Evolutionary conservation across 2,797 vertebrate genomes (phyloP), one percentile per base, ranked within the genome.

Genomic region (Gouania willdenowi): DNA sequence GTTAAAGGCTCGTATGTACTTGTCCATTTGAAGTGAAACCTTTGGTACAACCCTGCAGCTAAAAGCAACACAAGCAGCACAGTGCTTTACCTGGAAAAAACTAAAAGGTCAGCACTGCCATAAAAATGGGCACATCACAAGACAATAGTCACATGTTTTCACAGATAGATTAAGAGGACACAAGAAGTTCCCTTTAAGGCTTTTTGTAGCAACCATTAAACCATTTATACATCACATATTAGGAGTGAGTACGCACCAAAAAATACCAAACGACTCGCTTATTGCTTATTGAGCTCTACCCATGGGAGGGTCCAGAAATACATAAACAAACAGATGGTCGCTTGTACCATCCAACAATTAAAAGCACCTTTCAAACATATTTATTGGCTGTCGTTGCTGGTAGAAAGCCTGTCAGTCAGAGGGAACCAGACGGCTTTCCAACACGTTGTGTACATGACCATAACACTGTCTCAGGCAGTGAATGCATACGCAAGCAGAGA

Each of bases 71-170:
- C n/a, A n/a, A n/a, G n/a, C n/a, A n/a, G n/a, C n/a, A n/a, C n/a
- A n/a, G n/a, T n/a, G n/a, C n/a, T n/a, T n/a, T n/a, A n/a, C n/a
- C n/a, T n/a, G n/a, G n/a, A n/a, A n/a, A n/a, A n/a, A n/a, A n/a
- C n/a, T n/a, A 58, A 43, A 41, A 15, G 26, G 19, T 15, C 15
- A 34, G 24, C 44, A 32, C 63, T 46, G 59, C 37, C 25, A 60
- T 70, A 50, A 71, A 71, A 75, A 58, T 5, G 2, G 32, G n/a
- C 2, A 23, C 21, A 48, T 59, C 63, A 80, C 24, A 66, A 55
- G 66, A 29, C 34, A n/a, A 5, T 4, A 14, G 10, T 81, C 67
- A 73, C 70, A 62, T 69, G 75, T 13, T 45, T 26, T 21, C 3
- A 11, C 39, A 26, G 50, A 63, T 43, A 43, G 40, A 34, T 41